Percentiles rank a stretch among this genome's conserved stretches.
These are phyloP conservation scores for cat (Felis catus) DNA, from an alignment of 2,113 vertebrate species.

Conservation along the genomic window DNA sequence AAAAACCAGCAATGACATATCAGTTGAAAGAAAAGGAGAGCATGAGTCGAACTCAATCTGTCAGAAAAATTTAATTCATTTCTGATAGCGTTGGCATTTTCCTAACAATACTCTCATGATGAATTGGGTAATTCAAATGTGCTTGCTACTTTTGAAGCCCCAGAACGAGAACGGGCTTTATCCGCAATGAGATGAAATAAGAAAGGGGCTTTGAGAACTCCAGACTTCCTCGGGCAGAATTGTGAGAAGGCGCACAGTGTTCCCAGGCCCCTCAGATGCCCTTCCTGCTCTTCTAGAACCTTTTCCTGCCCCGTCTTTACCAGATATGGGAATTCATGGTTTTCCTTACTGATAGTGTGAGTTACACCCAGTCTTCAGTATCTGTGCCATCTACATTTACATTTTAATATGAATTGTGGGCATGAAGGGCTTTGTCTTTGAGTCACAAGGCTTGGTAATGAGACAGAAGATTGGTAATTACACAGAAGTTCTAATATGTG, in stretches of 20 bases:
- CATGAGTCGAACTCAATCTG: background rate
- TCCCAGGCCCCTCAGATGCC: background rate
- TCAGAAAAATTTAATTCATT: constrained; percentile 14
- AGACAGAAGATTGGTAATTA: constrained; percentile 52
- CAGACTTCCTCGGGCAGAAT: background rate
- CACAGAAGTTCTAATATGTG: constrained; percentile 13
- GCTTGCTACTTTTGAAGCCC: background rate
- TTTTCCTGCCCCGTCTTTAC: background rate
- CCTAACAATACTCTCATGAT: background rate
- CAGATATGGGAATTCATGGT: background rate
- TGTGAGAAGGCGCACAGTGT: background rate
- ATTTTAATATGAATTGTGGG: background rate
- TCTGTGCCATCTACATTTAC: background rate
- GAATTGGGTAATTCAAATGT: background rate
- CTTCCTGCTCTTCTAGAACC: background rate
- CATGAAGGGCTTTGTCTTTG: constrained; percentile 31
- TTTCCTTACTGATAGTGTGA: background rate
- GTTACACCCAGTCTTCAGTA: background rate
- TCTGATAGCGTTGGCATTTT: constrained; percentile 28
- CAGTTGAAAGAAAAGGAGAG: background rate
- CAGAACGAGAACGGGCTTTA: background rate
- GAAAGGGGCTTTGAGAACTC: background rate
- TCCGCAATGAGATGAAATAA: background rate
- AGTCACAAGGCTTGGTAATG: constrained; percentile 18
- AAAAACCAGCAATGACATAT: background rate